Evolutionary conservation across 92 coral and sea anemone species (phyloP).

Genomic region (Parazoanthus swiftii): DNA sequence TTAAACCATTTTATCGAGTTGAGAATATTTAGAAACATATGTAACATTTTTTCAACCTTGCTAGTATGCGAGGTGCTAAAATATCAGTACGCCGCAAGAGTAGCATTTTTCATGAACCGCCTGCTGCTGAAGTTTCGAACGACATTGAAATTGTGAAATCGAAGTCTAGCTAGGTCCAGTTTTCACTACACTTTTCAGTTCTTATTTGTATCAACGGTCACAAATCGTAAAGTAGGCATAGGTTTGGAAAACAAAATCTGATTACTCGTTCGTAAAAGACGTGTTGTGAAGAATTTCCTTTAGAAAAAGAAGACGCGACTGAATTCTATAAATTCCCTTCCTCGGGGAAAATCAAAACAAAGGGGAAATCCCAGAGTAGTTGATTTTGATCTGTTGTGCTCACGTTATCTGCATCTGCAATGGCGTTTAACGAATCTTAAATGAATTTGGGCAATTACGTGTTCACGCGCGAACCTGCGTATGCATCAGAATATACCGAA

Average conservation of each 20-base stretch:
- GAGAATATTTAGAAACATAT: not conserved
- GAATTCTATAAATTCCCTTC: conserved; percentile 18
- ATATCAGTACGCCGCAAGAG: conserved; percentile 1
- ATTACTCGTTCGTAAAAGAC: conserved; percentile 43
- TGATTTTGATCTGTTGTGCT: conserved; percentile 24
- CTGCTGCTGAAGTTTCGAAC: not conserved
- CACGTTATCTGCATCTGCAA: conserved; percentile 4
- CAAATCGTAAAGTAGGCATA: conserved; percentile 25
- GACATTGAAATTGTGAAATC: not conserved
- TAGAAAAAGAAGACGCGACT: conserved; percentile 20
- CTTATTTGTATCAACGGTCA: conserved; percentile 1
- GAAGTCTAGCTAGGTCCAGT: not conserved
- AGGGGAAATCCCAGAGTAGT: conserved; percentile 29
- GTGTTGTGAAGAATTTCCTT: conserved; percentile 33
- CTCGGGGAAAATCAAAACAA: conserved; percentile 37
- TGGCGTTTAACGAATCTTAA: conserved; percentile 35
- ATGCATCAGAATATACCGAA: not conserved
- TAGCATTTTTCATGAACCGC: not conserved
- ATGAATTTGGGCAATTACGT: conserved; percentile 34
- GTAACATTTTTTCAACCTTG: not conserved
- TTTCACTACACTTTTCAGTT: not conserved
- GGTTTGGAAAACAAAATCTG: conserved; percentile 29
- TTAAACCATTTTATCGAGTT: not conserved
- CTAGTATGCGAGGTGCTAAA: conserved; percentile 1
- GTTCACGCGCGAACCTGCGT: conserved; percentile 10